Percentiles rank a stretch among this genome's conserved stretches.
Evolutionary conservation across 1,140 invertebrate genomes (phyloP).

Genomic region (Luehdorfia chinensis): DNA sequence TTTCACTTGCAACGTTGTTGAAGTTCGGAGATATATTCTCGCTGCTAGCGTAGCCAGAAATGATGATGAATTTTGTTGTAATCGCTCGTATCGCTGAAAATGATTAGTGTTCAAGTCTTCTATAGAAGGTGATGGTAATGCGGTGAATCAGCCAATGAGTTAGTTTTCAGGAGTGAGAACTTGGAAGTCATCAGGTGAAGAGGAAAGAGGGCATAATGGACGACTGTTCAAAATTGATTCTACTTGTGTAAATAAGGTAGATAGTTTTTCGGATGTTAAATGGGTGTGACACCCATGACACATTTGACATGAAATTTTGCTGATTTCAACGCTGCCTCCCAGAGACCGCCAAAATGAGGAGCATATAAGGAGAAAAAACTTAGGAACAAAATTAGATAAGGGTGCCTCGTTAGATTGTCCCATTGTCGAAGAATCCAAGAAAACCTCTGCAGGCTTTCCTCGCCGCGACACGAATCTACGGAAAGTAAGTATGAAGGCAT

Average conservation of each 20-base stretch:
- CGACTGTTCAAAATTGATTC: constrained; percentile 19
- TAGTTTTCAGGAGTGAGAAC: too few species aligned
- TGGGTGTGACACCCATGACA: constrained; percentile 19
- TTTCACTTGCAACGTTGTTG: too few species aligned
- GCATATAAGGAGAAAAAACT: too few species aligned
- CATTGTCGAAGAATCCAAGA: constrained; percentile 12
- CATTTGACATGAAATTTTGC: constrained; percentile 18
- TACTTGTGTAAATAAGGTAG: constrained; percentile 17
- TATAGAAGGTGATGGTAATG: not conserved
- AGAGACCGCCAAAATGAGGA: constrained; percentile 16
- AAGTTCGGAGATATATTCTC: too few species aligned
- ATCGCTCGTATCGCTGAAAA: constrained; percentile 3
- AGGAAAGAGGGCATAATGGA: constrained; percentile 15
- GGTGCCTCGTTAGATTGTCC: constrained; percentile 5
- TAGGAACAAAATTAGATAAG: constrained; percentile 18
- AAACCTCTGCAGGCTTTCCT: constrained; percentile 21
- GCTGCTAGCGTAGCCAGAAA: too few species aligned
- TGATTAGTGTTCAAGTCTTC: not conserved
- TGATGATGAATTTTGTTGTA: constrained; percentile 13
- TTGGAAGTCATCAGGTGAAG: too few species aligned
- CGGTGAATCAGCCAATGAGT: too few species aligned
- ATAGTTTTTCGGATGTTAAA: constrained; percentile 18
- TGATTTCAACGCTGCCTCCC: constrained; percentile 14
- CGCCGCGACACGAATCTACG: constrained; percentile 20
- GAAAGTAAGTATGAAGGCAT: constrained; percentile 17